Conservation (phyloP, 2,797 vertebrate species). For the Periophthalmus magnuspinnatus region DNA sequence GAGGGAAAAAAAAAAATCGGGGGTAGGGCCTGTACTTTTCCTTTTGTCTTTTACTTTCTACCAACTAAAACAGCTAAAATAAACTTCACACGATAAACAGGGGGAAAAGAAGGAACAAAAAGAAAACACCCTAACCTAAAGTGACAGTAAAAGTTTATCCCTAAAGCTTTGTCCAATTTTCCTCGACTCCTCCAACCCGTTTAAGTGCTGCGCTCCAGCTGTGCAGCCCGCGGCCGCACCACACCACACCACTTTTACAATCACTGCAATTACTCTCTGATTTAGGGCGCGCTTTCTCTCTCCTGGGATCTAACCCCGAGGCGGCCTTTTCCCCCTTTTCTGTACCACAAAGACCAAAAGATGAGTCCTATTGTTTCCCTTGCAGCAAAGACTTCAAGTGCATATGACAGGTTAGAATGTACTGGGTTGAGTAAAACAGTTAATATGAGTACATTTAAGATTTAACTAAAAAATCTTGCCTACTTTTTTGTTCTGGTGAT, state of each 20-base stretch:
- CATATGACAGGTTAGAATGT: neutral
- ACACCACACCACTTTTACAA: slow-evolving; percentile 7
- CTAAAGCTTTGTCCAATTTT: slow-evolving; percentile 9
- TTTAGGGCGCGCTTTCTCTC: neutral
- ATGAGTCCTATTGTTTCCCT: slow-evolving; percentile 17
- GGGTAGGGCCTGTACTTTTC: neutral
- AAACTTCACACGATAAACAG: neutral
- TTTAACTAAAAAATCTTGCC: too few species aligned
- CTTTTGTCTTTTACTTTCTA: neutral
- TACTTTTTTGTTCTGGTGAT: neutral
- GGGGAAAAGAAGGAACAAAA: neutral
- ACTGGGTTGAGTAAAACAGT: neutral
- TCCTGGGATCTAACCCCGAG: slow-evolving; percentile 2
- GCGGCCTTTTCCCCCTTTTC: neutral
- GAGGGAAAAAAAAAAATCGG: too few species aligned
- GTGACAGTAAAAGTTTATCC: slow-evolving; percentile 8
- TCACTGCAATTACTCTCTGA: slow-evolving; percentile 13
- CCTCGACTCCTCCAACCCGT: neutral
- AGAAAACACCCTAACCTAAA: neutral
- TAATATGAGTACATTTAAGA: neutral
- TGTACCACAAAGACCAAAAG: slow-evolving; percentile 12
- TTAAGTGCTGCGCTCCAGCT: slow-evolving; percentile 8
- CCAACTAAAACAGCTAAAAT: neutral
- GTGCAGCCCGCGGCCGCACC: slow-evolving; percentile 9
- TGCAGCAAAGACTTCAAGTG: neutral